phyloP scores from a whole-genome alignment of 2,113 vertebrate species.

The Trogon melanurus region DNA sequence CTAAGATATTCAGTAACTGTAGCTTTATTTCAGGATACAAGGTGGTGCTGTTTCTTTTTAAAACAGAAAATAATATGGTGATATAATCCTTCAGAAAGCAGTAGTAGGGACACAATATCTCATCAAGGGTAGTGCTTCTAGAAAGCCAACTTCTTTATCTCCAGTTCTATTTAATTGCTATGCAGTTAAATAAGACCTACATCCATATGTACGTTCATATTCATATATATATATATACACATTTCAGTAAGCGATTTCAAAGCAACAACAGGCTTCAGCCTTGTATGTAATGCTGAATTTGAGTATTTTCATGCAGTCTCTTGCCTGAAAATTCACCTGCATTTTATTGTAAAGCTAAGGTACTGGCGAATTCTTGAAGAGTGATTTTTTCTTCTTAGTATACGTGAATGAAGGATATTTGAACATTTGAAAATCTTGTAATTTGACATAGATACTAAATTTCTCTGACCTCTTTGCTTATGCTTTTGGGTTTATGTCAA shows the following conservation, averaged over 20 bases:
- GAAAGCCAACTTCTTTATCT: background rate
- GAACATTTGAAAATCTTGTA: background rate
- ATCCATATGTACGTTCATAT: background rate
- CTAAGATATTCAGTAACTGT: constrained; percentile 40
- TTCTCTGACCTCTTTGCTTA: background rate
- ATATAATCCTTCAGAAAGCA: background rate
- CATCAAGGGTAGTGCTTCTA: background rate
- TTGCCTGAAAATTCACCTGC: background rate
- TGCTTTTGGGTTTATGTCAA: background rate
- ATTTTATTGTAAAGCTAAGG: background rate
- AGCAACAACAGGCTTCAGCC: background rate
- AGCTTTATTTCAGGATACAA: constrained; percentile 73
- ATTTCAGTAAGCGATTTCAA: background rate
- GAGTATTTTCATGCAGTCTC: background rate
- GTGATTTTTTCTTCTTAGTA: background rate
- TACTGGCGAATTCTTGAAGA: background rate
- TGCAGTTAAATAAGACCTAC: background rate
- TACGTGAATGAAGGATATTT: background rate
- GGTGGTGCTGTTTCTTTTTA: constrained; percentile 78
- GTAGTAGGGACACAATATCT: background rate
- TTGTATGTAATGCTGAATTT: constrained; percentile 18
- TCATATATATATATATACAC: background rate
- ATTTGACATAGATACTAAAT: background rate
- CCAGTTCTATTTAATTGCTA: constrained; percentile 15
- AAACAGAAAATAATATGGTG: constrained; percentile 43